Evolutionary conservation across 2,113 vertebrate species (phyloP), one percentile per base, ranked within the genome.

Genomic region (Pholis gunnellus): DNA sequence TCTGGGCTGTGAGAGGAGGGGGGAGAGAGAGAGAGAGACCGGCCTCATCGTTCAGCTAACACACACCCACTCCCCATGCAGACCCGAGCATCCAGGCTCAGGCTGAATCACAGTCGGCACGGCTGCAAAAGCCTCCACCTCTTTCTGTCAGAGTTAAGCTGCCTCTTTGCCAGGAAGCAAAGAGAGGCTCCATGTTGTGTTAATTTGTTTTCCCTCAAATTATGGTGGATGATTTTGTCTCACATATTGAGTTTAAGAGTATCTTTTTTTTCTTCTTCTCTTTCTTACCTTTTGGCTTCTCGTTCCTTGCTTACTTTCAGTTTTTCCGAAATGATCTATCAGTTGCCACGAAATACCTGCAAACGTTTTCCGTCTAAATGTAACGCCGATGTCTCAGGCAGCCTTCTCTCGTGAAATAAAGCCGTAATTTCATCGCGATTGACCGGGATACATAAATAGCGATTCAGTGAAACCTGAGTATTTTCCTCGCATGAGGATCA

Each of bases 1-100:
- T 95, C 91, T 99, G 98, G 93, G 98, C 98, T 99, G 94, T 50
- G 76, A 73, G 77, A 59, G 79, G 56, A 18, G 3, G 25, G 2
- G 14, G n/a, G 50, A 54, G 50, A 54, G 50, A 54, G 52, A 54
- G 17, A 18, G 67, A 84, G 70, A 57, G 66, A 36, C 6, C n/a
- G 17, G 40, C 59, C 36, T 92, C 86, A 78, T 52, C 9, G 63
- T 76, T 80, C 71, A 31, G 87, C 76, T 76, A 42, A 89, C 54
- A 84, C 56, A 87, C 90, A 93, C 93, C 91, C 89, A 88, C 84
- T 93, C 92, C 91, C 89, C 94, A 93, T 92, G 89, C 92, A 93
- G 88, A 89, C 92, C 93, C 79, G 91, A 91, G 91, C 90, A 92
- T 94, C 94, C 94, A 92, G 91, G 50, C 81, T 0, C 34, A 61